Evolutionary conservation across 2,888 invertebrate species (phyloP).

Genomic region (Mimas tiliae): DNA sequence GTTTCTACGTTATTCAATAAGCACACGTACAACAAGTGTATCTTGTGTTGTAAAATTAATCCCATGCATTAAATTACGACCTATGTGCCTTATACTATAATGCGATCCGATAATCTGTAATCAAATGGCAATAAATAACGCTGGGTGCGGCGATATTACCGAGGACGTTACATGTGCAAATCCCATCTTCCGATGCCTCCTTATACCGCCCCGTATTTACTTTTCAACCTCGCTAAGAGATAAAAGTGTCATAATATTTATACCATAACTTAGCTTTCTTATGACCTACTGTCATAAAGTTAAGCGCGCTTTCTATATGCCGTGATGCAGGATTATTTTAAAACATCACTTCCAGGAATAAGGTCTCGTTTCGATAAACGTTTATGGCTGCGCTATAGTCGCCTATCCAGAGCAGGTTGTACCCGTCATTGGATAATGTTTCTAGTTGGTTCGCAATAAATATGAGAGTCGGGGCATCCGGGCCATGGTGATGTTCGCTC

Average conservation of each 20-base stretch:
- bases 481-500: conserved; percentile 67
- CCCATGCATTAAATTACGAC: conserved; percentile 42
- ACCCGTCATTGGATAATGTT: conserved; percentile 79
- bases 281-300: conserved; percentile 77
- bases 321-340: conserved; percentile 49
- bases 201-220: conserved; percentile 68
- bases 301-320: conserved; percentile 69
- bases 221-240: conserved; percentile 75
- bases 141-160: conserved; percentile 48
- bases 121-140: conserved; percentile 57
- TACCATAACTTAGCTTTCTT: conserved; percentile 80
- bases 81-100: conserved; percentile 47
- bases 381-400: conserved; percentile 54
- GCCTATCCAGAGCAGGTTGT: conserved; percentile 66
- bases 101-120: conserved; percentile 57
- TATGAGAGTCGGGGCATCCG: conserved; percentile 71
- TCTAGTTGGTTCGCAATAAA: conserved; percentile 82
- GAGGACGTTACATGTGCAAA: conserved; percentile 57
- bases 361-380: conserved; percentile 61
- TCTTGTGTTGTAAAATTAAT: conserved; percentile 42
- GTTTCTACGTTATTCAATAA: conserved; percentile 39
- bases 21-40: conserved; percentile 33
- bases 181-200: conserved; percentile 53
- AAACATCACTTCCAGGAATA: conserved; percentile 57
- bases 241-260: conserved; percentile 84